Base-by-base conservation (phyloP, 2,113 vertebrate species). In the Chauna torquata region DNA sequence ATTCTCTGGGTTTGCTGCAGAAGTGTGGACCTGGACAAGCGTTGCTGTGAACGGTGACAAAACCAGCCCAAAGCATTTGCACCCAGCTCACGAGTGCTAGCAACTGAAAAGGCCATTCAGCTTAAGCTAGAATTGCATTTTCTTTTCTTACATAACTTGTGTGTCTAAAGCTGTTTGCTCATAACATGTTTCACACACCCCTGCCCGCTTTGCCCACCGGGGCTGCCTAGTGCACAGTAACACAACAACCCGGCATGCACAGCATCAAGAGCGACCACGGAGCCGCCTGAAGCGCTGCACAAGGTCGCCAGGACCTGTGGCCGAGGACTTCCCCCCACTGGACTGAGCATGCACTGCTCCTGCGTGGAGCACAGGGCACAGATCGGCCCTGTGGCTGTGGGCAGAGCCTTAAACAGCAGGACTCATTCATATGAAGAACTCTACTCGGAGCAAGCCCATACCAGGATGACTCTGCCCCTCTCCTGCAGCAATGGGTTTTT, bases 11-110 rank as follows among this genome's bases (percentile, higher is more conserved):
- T 11, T 52, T 55, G 49, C 64, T 61, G 38, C 49, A 65, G 32
- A 25, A 80, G 44, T 1, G 28, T 8, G 44, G 64, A 22, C 22
- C 58, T 25, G 54, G 52, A n/a, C 32, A 16, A 76, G 68, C 1
- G n/a, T 1, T 49, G 70, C 57, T 47, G 84, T 1, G 40, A 65
- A 4, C 0, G 1, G 14, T 13, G 62, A 32, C 23, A 44, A 55
- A 15, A 5, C 81, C 58, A 36, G n/a, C 58, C 20, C 22, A 4
- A 59, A 52, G 54, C 24, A 14, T 20, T 5, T n/a, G 64, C 58
- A 55, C n/a, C 5, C 65, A 82, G 79, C 55, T 78, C 71, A 52
- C 13, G 13, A 12, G 16, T 1, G 17, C 38, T 2, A 10, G 72
- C 17, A 30, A 0, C 42, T 7, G 62, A 16, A 45, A 27, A n/a